phyloP scores from a whole-genome alignment of 2,888 invertebrate species.

The Eupeodes luniger region DNA sequence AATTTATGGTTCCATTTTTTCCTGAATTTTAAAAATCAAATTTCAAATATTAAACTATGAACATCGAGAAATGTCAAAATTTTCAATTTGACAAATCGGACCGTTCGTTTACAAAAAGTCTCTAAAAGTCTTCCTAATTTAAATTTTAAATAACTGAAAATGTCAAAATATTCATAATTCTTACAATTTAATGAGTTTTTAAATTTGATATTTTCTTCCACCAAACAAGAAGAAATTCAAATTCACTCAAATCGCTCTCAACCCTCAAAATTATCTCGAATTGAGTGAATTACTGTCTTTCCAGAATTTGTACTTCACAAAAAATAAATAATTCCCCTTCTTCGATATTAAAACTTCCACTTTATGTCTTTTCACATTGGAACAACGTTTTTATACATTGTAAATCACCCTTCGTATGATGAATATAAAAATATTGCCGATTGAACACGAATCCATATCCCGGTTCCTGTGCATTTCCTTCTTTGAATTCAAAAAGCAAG shows the following conservation, averaged over 20 bases:
- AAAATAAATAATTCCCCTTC: conserved; percentile 12
- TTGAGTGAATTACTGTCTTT: conserved; percentile 9
- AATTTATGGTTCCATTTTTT: too few species aligned
- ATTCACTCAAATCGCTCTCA: conserved; percentile 3
- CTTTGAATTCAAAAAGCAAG: conserved; percentile 3
- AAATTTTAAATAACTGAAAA: too few species aligned
- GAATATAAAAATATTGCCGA: conserved; percentile 52
- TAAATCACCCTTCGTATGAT: conserved; percentile 58
- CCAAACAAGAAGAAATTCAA: background rate
- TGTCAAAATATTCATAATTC: too few species aligned
- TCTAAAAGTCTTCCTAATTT: too few species aligned
- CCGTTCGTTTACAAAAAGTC: too few species aligned
- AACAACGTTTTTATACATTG: background rate
- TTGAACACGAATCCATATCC: conserved; percentile 60
- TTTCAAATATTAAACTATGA: too few species aligned
- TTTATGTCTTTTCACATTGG: background rate
- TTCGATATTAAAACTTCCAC: background rate
- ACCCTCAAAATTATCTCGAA: background rate
- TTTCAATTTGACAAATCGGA: too few species aligned
- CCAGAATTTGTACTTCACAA: background rate
- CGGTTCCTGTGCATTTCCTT: conserved; percentile 55
- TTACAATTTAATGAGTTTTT: background rate
- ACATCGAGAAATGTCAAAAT: too few species aligned
- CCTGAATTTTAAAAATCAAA: too few species aligned
- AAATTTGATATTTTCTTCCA: too few species aligned